Evolutionary conservation across 2,113 vertebrate species (phyloP).

Genomic region (Rhinogobius similis): DNA sequence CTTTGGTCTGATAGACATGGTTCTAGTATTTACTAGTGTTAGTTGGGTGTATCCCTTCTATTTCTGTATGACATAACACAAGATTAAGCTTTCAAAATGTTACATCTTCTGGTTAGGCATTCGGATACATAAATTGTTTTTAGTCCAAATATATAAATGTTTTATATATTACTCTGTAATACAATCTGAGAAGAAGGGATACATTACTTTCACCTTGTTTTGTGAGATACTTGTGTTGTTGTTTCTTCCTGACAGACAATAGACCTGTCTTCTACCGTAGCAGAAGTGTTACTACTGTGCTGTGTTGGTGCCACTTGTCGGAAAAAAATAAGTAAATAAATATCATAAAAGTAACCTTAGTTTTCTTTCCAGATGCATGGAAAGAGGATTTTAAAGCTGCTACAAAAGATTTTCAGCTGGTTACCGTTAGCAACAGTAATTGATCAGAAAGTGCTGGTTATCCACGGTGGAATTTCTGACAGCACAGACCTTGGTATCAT

Average conservation of each 20-base stretch:
- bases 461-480: constrained; percentile 91
- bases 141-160: not conserved
- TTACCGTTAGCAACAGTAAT: constrained; percentile 89
- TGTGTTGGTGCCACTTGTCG: not conserved
- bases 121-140: not conserved
- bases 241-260: not conserved
- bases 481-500: constrained; percentile 84
- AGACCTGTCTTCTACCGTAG: not conserved
- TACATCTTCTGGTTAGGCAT: not conserved
- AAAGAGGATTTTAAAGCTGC: constrained; percentile 86
- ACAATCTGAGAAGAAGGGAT: not conserved
- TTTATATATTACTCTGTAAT: not conserved
- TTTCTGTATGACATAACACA: not conserved
- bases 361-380: constrained; percentile 81
- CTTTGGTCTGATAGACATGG: not conserved
- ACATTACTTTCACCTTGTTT: not conserved
- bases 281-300: not conserved
- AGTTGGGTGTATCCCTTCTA: not conserved
- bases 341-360: not conserved
- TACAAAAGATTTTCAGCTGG: constrained; percentile 94
- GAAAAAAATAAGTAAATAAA: not conserved
- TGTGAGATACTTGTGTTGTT: not conserved
- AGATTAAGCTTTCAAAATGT: not conserved
- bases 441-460: constrained; percentile 88
- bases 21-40: not conserved